Base-by-base conservation (phyloP, 1,140 invertebrate species). In the Scaptomyza graminum region DNA sequence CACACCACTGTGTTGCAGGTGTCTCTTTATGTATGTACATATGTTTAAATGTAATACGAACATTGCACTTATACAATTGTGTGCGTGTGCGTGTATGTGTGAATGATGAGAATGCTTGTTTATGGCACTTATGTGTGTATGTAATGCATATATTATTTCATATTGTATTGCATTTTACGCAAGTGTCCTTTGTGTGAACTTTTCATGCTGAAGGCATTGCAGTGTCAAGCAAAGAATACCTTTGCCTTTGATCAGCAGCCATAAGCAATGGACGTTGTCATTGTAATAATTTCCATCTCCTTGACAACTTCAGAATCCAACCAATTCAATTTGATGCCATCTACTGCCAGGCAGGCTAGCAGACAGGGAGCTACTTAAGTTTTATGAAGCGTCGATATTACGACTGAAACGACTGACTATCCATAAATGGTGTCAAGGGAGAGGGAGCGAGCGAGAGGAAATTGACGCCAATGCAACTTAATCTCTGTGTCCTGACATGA, bases 401-500 rank as follows among this genome's bases (percentile, higher is more conserved):
- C 77, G 79, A 64, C 77, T 64, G 68, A 52, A 43, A 51, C 55
- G 62, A 69, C 52, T 59, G 55, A 71, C 55, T 75, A 74, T 60
- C 50, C 73, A 61, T 61, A 75, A 85, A 74, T 80, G 73, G 56
- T 43, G 22, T 50, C 41, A 25, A 67, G 51, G 70, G 62, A 57
- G 15, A 44, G 8, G 31, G 54, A 37, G 31, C 34, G 50, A 44
- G 50, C 59, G 54, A 68, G 56, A 57, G 64, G 51, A 55, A 68
- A 73, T 75, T 65, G 82, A 61, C 64, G 65, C 68, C 67, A 70
- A 80, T 80, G 69, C 59, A 72, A 75, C 76, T 67, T 80, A 85
- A 84, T 84, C 76, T 84, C 77, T 68, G 74, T 69, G 60, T 63
- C 49, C 65, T 63, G 57, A 63, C 77, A 87, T 85, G 81, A 85